Base-by-base conservation (phyloP, 2,888 invertebrate genomes). In the Hermaeophaga mercurialis region DNA sequence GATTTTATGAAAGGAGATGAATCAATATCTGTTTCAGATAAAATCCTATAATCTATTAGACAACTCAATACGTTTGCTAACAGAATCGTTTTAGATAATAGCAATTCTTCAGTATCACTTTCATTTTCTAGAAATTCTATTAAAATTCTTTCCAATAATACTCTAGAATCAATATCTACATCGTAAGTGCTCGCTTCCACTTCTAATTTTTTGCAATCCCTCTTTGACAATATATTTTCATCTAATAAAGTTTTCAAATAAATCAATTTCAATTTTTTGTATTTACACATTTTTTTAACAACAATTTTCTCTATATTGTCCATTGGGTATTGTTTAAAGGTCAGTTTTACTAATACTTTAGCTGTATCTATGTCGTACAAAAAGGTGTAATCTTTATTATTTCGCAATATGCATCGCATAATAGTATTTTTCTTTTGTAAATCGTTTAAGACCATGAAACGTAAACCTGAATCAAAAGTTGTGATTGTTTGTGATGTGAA, bases 381-480 rank as follows among this genome's bases (percentile, higher is more conserved):
- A 57, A 60, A 64, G 12, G 50, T 58, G 11, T 48, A 58, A 46
- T 63, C 52, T 44, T 62, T 64, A 14, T 46, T 57, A 46, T 63
- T 50, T 44, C 61, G 63, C 26, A 76, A 60, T 47, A 75, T 69
- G 66, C 70, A 70, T 12, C 66, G 62, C 6, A 69, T 66, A 17
- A 69, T 56, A 38, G 58, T 49, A 52, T 64, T 56, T 64, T 66
- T 67, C 17, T 58, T 50, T 44, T 61, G 65, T 17, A 67, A 63
- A 41, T 73, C 68, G 14, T 76, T 65, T 17, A 49, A 38, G 19
- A 45, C 17, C 17, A 73, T 65, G 36, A 71, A 58, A 52, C 75
- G 66, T 44, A 78, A 76, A 24, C 78, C 71, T 9, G 70, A 53
- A 56, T 75, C 67, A 26, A 81, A 65, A 1, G 79, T 80, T 22